Evolutionary conservation across 1,140 invertebrate genomes (phyloP).

Genomic region (Atta colombica): DNA sequence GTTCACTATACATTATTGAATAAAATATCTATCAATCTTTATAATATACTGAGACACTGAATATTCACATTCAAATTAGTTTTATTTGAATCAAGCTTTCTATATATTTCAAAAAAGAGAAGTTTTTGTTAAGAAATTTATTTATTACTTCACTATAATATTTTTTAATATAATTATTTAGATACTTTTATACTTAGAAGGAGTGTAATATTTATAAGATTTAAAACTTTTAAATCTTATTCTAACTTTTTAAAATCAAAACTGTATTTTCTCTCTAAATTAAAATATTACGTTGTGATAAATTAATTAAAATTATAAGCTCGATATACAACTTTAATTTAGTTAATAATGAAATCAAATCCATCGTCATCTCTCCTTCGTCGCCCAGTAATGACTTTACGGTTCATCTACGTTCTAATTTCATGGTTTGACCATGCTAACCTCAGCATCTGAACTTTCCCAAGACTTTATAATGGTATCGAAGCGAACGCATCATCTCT

Average conservation of each 20-base stretch:
- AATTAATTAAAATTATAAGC: background rate
- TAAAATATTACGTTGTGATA: slow-evolving; percentile 5
- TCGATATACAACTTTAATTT: background rate
- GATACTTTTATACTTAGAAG: background rate
- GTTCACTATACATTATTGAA: background rate
- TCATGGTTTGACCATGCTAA: slow-evolving; percentile 53
- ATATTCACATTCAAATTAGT: background rate
- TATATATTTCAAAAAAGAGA: background rate
- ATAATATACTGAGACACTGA: background rate
- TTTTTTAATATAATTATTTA: background rate
- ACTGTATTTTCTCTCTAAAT: background rate
- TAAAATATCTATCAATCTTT: background rate
- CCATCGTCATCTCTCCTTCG: slow-evolving; percentile 3
- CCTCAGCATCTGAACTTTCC: slow-evolving; percentile 75
- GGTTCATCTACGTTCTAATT: slow-evolving; percentile 59
- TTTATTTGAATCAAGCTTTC: background rate
- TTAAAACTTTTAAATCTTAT: background rate
- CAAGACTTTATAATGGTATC: slow-evolving; percentile 80
- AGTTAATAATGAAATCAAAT: background rate
- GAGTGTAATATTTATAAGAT: background rate
- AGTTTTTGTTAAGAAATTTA: background rate
- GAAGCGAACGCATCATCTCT: slow-evolving; percentile 54
- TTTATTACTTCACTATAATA: too few relatives aligned
- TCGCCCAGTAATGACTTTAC: slow-evolving; percentile 34
- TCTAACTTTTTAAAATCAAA: background rate